Evolutionary conservation across 2,888 invertebrate genomes (phyloP), one percentile per base, ranked within the genome.

Genomic region (Drosophila kuntzei): DNA sequence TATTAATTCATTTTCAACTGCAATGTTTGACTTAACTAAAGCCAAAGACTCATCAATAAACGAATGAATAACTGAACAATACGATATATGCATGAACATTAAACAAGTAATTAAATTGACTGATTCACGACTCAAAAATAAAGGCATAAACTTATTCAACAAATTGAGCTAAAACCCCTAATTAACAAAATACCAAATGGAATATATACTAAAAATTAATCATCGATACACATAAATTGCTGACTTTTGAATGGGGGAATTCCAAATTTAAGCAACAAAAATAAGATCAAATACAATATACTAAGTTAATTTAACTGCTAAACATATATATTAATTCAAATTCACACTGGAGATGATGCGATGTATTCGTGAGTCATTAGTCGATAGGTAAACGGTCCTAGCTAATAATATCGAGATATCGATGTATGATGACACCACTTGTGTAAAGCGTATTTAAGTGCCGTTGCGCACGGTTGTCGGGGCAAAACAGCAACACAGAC

Each of bases 401-500:
- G 16, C 3, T 16, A 37, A 3, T 9, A 37, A 16, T 8, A 50
- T 60, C 73, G 60, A 51, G 58, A 6, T 54, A 22, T n/a, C n/a
- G n/a, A n/a, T n/a, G n/a, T n/a, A 8, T 9, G 3, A 29, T 29
- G 14, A 14, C 57, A 62, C 12, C 51, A 37, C 53, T 58, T 55
- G 34, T 22, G 43, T 37, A 49, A 55, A 61, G 57, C 22, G 80
- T 80, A 80, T 80, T 85, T 81, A 80, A 80, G 85, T 76, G 68
- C 79, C 61, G 67, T 39, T 66, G 59, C 65, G 57, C 72, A 64
- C 79, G 61, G 58, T 36, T 53, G 44, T 59, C 60, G 63, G 39
- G 29, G 44, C 65, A 70, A 78, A 70, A 78, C 57, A 78, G 79
- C 37, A 82, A 79, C 69, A 79, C 62, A 71, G 65, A 39, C 51